Percentiles rank a stretch among this genome's conserved stretches.
These are phyloP conservation scores for Teleogryllus oceanicus DNA, from an alignment of 2,888 invertebrate species.

Conservation along the genomic window DNA sequence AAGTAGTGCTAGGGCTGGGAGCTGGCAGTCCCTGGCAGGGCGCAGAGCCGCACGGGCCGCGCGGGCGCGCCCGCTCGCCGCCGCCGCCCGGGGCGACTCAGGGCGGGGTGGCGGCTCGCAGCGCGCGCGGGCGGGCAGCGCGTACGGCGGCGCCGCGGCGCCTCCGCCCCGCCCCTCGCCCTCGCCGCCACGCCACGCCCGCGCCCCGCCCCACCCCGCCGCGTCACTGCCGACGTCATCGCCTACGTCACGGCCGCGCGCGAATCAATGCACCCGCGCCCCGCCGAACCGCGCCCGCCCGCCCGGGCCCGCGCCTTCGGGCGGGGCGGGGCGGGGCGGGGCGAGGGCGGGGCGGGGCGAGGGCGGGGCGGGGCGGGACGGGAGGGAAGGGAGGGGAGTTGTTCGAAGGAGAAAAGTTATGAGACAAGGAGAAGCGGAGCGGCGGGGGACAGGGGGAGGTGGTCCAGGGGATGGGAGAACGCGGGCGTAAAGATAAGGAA, in stretches of 20 bases:
- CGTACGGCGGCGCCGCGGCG: neutral
- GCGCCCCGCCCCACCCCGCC: neutral
- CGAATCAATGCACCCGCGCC: slow-evolving; percentile 6
- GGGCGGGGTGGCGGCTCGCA: neutral
- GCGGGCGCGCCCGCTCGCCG: no score
- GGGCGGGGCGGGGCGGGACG: no score
- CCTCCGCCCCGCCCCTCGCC: neutral
- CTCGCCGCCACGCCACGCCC: neutral
- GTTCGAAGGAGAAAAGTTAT: no score
- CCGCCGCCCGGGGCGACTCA: no score
- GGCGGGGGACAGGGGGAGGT: no score
- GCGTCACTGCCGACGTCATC: no score
- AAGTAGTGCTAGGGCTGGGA: neutral
- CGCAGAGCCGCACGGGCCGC: no score
- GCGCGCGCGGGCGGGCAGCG: neutral
- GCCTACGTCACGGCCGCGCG: no score
- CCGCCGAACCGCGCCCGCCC: neutral
- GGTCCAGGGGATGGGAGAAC: no score
- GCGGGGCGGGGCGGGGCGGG: neutral
- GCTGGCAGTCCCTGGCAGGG: neutral
- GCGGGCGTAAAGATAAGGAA: no score
- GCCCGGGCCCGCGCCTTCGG: neutral
- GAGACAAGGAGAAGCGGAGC: no score
- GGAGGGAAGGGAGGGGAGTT: no score
- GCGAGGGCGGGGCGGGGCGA: neutral